These are phyloP conservation scores for Chalcosyrphus nemorum DNA, from an alignment of 2,888 invertebrate species.

Conservation along the genomic window DNA sequence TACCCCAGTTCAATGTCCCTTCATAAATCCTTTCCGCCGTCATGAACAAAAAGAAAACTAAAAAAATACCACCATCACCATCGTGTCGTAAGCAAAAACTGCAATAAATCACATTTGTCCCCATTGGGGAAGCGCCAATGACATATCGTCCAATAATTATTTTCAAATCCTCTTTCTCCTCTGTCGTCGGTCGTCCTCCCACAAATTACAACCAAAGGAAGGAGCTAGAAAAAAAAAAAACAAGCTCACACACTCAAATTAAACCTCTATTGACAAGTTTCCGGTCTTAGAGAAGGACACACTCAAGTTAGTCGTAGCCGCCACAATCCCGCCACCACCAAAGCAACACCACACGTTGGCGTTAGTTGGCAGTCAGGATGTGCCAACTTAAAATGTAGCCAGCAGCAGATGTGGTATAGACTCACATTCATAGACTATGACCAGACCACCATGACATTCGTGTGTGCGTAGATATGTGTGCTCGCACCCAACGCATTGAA, in stretches of 20 bases:
- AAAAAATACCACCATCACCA: neutral
- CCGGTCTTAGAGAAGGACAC: constrained; percentile 55
- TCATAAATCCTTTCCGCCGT: constrained; percentile 24
- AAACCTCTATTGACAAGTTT: constrained; percentile 59
- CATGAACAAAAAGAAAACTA: neutral
- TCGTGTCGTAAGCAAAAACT: constrained; percentile 15
- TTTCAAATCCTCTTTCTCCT: constrained; percentile 34
- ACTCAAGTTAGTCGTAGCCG: constrained; percentile 47
- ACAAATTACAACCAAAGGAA: constrained; percentile 41
- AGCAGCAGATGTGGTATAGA: constrained; percentile 24
- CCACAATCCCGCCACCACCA: constrained; percentile 16
- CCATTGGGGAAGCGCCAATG: constrained; percentile 40
- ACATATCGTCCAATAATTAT: constrained; percentile 62
- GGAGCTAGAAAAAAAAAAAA: constrained; percentile 28
- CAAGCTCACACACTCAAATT: constrained; percentile 40
- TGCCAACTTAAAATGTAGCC: constrained; percentile 57
- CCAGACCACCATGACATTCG: constrained; percentile 1
- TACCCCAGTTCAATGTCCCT: neutral
- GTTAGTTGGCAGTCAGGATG: constrained; percentile 43
- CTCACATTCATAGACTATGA: constrained; percentile 38
- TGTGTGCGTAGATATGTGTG: constrained; percentile 19
- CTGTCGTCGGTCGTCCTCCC: neutral
- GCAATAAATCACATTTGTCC: constrained; percentile 55
- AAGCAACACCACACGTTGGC: constrained; percentile 10
- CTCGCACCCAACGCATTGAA: constrained; percentile 43